These are phyloP conservation scores for Motacilla alba DNA, from an alignment of 2,113 vertebrate species.

Conservation along the genomic window DNA sequence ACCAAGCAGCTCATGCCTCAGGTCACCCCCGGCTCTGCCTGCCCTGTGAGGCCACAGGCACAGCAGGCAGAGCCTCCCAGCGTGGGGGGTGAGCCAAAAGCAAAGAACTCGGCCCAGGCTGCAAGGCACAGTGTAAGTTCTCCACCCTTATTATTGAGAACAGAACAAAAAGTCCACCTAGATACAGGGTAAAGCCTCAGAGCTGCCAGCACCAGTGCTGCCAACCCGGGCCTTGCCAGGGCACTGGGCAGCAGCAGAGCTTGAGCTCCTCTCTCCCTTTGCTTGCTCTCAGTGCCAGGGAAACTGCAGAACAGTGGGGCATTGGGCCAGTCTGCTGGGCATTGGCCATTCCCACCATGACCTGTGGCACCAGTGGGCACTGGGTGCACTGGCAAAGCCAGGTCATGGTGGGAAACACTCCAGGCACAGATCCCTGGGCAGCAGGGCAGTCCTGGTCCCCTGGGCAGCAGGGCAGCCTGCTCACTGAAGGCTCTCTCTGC, in stretches of 20 bases:
- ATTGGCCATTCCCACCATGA: too few relatives aligned
- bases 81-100: background rate
- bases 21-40: background rate
- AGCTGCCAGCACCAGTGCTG: background rate
- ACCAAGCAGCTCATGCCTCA: background rate
- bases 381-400: fast-evolving
- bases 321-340: background rate
- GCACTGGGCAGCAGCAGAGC: background rate
- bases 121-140: background rate
- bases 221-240: fast-evolving
- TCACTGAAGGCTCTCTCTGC: fast-evolving
- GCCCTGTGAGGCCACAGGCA: background rate
- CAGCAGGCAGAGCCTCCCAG: background rate
- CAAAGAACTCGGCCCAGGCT: background rate
- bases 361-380: background rate
- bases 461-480: background rate
- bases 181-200: background rate
- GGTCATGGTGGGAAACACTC: fast-evolving
- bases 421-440: background rate
- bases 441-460: background rate
- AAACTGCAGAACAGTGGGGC: background rate
- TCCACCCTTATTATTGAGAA: background rate
- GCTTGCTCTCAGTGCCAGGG: background rate
- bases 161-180: background rate
- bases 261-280: background rate